phyloP scores from a whole-genome alignment of 2,113 vertebrate genomes.

The Pagrus major region DNA sequence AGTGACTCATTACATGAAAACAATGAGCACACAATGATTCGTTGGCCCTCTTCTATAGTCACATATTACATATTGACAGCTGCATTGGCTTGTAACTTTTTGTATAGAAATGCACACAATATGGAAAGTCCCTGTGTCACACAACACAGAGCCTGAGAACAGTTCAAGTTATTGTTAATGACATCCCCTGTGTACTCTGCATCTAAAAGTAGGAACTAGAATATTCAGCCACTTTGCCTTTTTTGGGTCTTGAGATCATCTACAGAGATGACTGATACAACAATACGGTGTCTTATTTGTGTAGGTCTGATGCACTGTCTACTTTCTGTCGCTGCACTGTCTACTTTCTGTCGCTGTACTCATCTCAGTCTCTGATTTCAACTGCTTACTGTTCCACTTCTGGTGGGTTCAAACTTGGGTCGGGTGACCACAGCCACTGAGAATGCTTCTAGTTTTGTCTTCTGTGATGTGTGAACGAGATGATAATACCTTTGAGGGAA shows the following conservation, averaged over 20 bases:
- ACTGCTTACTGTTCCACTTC: slow-evolving; percentile 6
- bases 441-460: neutral
- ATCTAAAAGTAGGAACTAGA: slow-evolving; percentile 60
- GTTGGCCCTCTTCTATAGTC: neutral
- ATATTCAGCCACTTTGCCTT: slow-evolving; percentile 41
- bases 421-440: slow-evolving; percentile 23
- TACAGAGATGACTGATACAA: slow-evolving; percentile 13
- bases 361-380: neutral
- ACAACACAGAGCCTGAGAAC: slow-evolving; percentile 63
- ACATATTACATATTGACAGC: neutral
- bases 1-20: neutral
- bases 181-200: slow-evolving; percentile 64
- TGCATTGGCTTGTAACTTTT: slow-evolving; percentile 5
- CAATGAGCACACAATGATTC: no score
- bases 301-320: neutral
- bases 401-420: slow-evolving; percentile 41
- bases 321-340: neutral
- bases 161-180: slow-evolving; percentile 51
- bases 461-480: neutral
- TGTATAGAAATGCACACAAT: slow-evolving; percentile 18
- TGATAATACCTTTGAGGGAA: neutral
- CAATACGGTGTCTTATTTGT: neutral
- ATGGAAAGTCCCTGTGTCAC: slow-evolving; percentile 61
- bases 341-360: neutral
- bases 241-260: slow-evolving; percentile 31